Evolutionary conservation across 2,113 vertebrate genomes (phyloP), one percentile per base, ranked within the genome.

Genomic region (Aegotheles bennettii): DNA sequence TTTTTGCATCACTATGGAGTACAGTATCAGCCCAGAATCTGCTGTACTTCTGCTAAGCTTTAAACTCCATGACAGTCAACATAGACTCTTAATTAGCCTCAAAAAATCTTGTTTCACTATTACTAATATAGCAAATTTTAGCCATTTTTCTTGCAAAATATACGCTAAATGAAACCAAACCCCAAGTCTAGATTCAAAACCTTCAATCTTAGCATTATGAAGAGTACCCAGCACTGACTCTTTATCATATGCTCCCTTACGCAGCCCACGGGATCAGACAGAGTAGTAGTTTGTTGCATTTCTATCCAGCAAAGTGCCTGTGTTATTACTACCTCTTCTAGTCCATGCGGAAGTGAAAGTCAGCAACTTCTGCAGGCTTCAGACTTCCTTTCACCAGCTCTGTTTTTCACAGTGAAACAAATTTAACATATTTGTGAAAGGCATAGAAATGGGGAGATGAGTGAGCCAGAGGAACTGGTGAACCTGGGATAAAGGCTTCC

Each of bases 261-360:
- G 10, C 40, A 56, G 45, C 25, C 59, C 3, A 1, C 4, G 54
- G 80, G 29, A 45, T 59, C 18, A 50, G 70, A 26, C 15, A 68
- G 74, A 84, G 48, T 40, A 68, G 35, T 21, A 51, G 21, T 24
- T 47, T 54, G 56, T n/a, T 56, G 9, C 47, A 28, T 17, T 23
- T 54, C 20, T 17, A 33, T 26, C 9, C 14, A 11, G 43, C 13
- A 17, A 43, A 3, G 16, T 38, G 21, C 16, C 16, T 0, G 0
- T 36, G 51, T 67, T 48, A 51, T 11, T 33, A 8, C 26, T 51
- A 29, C n/a, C 54, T 69, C 31, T 65, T 86, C 54, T 33, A 45
- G 42, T 40, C 75, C 20, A 20, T 2, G 13, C 57, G 61, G 86
- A 93, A 89, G 51, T 54, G 64, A 54, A 92, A 95, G 54, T 20